Evolutionary conservation across 2,888 invertebrate species (phyloP), one percentile per base, ranked within the genome.

Genomic region (Diadegma fenestrale): DNA sequence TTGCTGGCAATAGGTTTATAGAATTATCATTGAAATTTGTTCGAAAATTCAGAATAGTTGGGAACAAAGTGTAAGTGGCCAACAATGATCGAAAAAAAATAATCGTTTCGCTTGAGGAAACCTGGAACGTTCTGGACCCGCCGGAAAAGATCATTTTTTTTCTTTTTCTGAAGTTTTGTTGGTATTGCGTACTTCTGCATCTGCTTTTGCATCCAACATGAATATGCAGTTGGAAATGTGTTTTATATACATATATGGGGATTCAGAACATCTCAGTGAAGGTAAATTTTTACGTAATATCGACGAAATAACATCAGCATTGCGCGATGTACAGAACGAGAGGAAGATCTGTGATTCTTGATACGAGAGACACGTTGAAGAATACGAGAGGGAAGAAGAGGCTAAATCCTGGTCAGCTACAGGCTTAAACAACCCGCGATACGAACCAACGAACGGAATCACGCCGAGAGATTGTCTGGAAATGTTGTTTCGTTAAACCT

Each of bases 381-480:
- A 78, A 73, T 48, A 66, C 48, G 19, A 80, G 58, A 61, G 64
- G 61, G 58, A 76, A 71, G 82, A 79, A 71, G 79, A 79, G 73
- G 79, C 68, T 61, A 61, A 48, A 51, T 73, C 64, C 33, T 75
- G 84, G 81, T 69, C 72, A 68, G 83, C 71, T 61, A 73, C 43
- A 33, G 73, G 61, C 45, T 51, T 71, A 10, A 48, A 51, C 71
- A 19, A 71, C 33, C 51, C 30, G 33, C 10, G 33, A 12, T 33
- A 48, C 30, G 45, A 58, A 68, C n/a, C 72, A 51, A 43, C 45
- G 72, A 71, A 61, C 82, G 82, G 77, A 82, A 86, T 86, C 82
- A 86, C 85, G 80, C 85, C 82, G 77, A 73, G 80, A 68, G 82
- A 80, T 86, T 73, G 76, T 80, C 82, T 73, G 71, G 26, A 73